A percentile compares a stretch with the other conserved stretches of the same genome.
Evolutionary conservation across 2,113 vertebrate genomes (phyloP).

Genomic region (Paracanthobrama guichenoti): DNA sequence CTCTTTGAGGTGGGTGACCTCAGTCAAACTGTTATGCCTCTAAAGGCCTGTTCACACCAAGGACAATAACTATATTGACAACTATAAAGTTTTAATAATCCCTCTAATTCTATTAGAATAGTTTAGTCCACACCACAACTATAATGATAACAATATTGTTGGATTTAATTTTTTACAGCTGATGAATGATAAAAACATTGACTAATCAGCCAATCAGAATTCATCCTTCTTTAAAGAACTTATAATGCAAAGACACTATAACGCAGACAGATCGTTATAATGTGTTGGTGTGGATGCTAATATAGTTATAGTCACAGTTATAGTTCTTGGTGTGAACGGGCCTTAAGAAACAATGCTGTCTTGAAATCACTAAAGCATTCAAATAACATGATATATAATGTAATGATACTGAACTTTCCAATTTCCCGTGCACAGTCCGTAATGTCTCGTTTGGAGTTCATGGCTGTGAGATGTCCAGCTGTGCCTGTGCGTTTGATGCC

Average conservation of each 20-base stretch:
- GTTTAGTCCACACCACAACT: background rate
- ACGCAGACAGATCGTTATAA: too few species aligned
- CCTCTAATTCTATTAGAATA: background rate
- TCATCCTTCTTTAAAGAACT: background rate
- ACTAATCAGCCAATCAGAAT: background rate
- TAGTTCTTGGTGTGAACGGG: background rate
- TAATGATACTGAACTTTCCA: background rate
- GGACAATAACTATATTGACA: background rate
- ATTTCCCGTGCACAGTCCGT: conserved; percentile 73
- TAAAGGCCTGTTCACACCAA: background rate
- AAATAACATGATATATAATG: background rate
- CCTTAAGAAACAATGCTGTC: background rate
- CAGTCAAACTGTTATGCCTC: background rate
- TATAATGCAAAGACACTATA: too few species aligned
- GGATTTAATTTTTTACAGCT: background rate
- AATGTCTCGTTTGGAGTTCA: conserved; percentile 77
- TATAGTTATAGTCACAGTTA: too few species aligned
- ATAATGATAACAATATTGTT: background rate
- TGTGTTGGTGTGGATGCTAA: too few species aligned
- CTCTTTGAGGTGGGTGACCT: conserved; percentile 76
- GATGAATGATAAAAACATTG: background rate
- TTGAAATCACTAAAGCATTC: background rate
- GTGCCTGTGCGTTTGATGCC: conserved; percentile 78
- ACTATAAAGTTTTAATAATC: background rate
- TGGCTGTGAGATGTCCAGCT: conserved; percentile 78